A percentile compares a stretch with the other conserved stretches of the same genome.
Conservation (phyloP, 2,113 vertebrate species). For the Tragelaphus scriptus region DNA sequence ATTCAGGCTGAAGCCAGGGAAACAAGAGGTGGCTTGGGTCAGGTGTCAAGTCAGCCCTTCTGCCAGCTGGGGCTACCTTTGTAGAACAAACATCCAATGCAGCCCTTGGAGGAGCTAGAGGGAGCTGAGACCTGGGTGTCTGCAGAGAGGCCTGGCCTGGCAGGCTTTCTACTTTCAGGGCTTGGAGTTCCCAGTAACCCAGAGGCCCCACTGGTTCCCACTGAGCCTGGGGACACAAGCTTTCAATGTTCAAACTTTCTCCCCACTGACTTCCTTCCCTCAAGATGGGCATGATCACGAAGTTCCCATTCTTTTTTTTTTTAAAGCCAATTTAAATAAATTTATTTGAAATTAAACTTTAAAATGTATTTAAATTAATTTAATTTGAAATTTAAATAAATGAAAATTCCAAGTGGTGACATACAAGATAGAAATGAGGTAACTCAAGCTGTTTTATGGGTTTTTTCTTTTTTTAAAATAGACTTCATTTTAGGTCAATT, state of each 20-base stretch:
- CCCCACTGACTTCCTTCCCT: neutral
- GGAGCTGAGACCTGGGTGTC: neutral
- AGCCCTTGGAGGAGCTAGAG: neutral
- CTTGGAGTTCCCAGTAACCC: neutral
- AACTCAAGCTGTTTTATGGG: neutral
- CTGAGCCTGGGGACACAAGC: neutral
- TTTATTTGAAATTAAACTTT: neutral
- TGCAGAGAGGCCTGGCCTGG: accelerated
- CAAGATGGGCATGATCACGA: neutral
- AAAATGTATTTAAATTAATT: neutral
- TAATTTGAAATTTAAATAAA: neutral
- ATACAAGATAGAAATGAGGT: neutral
- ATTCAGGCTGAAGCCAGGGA: neutral
- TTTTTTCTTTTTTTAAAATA: neutral
- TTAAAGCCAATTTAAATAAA: neutral
- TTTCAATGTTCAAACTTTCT: neutral
- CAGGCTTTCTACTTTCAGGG: neutral
- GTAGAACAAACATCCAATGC: neutral
- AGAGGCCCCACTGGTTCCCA: too few species aligned
- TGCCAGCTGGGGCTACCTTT: too few species aligned
- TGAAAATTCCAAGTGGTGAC: neutral
- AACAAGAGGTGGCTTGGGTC: neutral
- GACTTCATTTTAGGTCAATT: neutral
- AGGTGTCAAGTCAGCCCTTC: neutral
- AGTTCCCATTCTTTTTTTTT: neutral